Conservation (phyloP, 2,888 invertebrate species). For the Spilarctia lutea region DNA sequence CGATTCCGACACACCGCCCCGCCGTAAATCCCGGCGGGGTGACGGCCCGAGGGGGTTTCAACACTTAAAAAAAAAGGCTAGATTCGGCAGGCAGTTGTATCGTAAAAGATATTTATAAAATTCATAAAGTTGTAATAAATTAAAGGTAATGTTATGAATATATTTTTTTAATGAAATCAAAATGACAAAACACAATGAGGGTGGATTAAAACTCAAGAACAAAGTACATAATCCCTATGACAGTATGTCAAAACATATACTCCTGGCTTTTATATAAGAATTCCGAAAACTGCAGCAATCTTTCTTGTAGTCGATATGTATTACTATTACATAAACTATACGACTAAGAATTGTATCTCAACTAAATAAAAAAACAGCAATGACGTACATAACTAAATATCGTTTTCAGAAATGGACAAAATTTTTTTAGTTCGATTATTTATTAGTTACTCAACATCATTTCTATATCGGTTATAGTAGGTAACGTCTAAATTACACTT, state of each 20-base stretch:
- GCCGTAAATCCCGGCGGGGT: too few species aligned
- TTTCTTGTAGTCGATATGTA: background rate
- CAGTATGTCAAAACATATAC: background rate
- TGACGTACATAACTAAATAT: background rate
- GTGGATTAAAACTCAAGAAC: background rate
- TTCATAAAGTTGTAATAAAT: background rate
- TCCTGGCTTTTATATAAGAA: background rate
- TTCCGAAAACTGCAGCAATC: background rate
- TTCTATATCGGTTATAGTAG: background rate
- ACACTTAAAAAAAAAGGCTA: too few species aligned
- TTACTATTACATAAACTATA: background rate
- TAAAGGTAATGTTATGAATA: background rate
- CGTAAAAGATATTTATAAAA: too few species aligned
- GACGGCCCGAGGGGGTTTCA: too few species aligned
- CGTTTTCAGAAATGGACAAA: background rate
- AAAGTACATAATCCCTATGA: background rate
- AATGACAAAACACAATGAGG: background rate
- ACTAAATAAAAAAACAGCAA: background rate
- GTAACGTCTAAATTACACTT: background rate
- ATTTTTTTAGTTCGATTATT: background rate
- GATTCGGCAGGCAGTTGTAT: too few species aligned
- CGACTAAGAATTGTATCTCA: background rate
- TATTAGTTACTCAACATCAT: background rate
- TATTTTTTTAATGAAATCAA: background rate
- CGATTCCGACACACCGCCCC: too few species aligned